Conservation (phyloP, 2,113 vertebrate genomes). For the Corythornis vintsioides region DNA sequence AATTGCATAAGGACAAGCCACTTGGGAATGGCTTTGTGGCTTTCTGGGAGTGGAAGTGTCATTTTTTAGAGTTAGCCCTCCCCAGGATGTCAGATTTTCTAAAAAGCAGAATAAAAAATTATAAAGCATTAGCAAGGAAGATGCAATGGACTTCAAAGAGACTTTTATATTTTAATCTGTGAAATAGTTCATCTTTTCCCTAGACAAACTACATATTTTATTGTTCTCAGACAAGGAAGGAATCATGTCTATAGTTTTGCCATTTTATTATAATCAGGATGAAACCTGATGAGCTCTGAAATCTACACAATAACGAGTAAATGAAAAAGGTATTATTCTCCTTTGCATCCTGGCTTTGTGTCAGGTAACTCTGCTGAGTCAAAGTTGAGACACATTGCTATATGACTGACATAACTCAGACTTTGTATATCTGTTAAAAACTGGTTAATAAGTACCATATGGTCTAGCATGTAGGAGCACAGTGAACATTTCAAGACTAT, state of each 20-base stretch:
- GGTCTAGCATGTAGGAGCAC: neutral
- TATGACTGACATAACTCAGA: neutral
- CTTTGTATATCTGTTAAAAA: neutral
- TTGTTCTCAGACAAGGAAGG: neutral
- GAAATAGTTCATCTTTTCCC: neutral
- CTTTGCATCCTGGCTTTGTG: neutral
- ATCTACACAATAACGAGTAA: neutral
- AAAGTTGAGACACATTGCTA: neutral
- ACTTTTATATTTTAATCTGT: neutral
- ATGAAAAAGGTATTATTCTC: neutral
- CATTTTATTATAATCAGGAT: neutral
- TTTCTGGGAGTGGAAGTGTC: neutral
- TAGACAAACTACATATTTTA: neutral
- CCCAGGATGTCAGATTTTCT: neutral
- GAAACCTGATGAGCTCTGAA: neutral
- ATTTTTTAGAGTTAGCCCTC: neutral
- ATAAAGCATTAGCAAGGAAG: neutral
- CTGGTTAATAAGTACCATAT: neutral
- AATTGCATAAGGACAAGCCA: slow-evolving; percentile 11
- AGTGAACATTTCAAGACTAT: neutral
- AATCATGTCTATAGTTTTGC: neutral
- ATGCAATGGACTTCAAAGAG: neutral
- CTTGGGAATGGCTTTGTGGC: neutral
- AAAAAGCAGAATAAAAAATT: neutral
- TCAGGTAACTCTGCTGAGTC: neutral